Base-by-base conservation (phyloP, 2,888 invertebrate species). In the Drosophila neonasuta region DNA sequence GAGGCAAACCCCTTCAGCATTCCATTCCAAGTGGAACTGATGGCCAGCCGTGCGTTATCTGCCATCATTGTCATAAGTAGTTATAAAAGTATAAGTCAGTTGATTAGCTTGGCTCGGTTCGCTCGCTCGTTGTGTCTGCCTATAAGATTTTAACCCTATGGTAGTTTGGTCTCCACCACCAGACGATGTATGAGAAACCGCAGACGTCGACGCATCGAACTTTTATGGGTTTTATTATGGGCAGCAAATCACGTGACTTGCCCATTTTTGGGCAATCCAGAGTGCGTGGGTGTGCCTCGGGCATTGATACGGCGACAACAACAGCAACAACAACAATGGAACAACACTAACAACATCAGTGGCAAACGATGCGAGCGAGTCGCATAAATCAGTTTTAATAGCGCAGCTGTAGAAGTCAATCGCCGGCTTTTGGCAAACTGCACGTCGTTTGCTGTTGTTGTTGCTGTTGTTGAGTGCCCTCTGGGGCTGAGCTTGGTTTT, bases 381-480 rank as follows among this genome's bases (percentile, higher is more conserved):
- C 67, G 68, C 67, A 81, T 81, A 81, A 81, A 81, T 81, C 81
- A 83, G 81, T 74, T 80, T 81, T 82, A 80, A 80, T 80, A 80
- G 79, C 79, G 52, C 79, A 79, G 82, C 80, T 76, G 82, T 71
- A 64, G 68, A 42, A 78, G 77, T 65, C 78, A 77, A 77, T 74
- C 60, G 74, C 50, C 58, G 61, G 51, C 57, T 75, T 68, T 68
- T 58, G 54, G 50, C 69, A 61, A 67, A 73, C 52, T 73, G 67
- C 70, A 73, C 69, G 60, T 70, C 45, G 34, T 65, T 20, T 41
- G 46, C 36, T 11, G 41, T 13, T 29, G 50, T 45, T 55, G 46
- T 39, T 32, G 42, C 29, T 36, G 36, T 45, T 15, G 32, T 11
- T 56, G 39, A 46, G 11, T 55, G 34, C 32, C 64, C 61, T 51